A percentile compares a stretch with the other conserved stretches of the same genome.
phyloP scores from a whole-genome alignment of 2,113 vertebrate species.

The Anser cygnoides region DNA sequence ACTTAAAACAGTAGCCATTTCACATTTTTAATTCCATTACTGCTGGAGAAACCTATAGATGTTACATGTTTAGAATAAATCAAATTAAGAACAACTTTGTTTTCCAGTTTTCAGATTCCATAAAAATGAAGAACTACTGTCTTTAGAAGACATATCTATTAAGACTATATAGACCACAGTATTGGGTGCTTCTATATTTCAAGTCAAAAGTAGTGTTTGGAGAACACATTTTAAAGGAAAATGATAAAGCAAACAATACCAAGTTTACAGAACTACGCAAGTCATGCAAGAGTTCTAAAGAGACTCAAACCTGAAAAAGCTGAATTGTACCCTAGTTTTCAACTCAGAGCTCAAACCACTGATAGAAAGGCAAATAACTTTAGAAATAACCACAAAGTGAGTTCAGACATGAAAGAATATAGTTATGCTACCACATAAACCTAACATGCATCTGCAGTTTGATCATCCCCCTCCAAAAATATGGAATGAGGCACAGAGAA shows the following conservation, averaged over 20 bases:
- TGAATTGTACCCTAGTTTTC: background rate
- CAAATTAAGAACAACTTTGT: background rate
- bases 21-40: background rate
- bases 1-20: background rate
- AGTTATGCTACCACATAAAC: background rate
- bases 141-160: background rate
- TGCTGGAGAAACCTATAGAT: background rate
- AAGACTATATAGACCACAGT: background rate
- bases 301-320: background rate
- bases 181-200: background rate
- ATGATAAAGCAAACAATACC: background rate
- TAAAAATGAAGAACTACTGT: background rate
- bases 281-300: background rate
- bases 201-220: background rate
- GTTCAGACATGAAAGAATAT: background rate
- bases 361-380: background rate
- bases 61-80: background rate
- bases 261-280: background rate
- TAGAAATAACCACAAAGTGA: background rate
- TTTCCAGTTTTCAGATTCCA: background rate
- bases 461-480: background rate
- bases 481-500: rapidly evolving
- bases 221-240: background rate
- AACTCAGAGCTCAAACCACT: background rate
- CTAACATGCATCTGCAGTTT: background rate